phyloP scores from a whole-genome alignment of 2,797 vertebrate species.

The Synaphobranchus kaupii region DNA sequence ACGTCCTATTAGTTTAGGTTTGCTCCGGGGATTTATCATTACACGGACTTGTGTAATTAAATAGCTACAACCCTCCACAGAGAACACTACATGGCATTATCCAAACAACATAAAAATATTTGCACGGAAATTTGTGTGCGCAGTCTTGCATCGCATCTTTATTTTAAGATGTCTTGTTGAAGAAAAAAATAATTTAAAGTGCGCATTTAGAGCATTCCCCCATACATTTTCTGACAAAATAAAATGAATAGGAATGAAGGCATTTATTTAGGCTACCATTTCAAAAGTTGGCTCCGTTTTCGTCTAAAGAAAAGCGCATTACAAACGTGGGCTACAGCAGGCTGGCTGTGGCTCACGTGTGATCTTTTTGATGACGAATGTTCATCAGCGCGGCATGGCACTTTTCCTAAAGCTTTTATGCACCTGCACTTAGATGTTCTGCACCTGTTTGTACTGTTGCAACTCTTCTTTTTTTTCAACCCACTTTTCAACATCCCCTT shows the following conservation, averaged over 20 bases:
- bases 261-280: background rate
- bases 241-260: background rate
- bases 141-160: background rate
- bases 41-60: background rate
- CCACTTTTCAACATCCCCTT: background rate
- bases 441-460: background rate
- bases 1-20: background rate
- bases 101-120: slow-evolving; percentile 6
- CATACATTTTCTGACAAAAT: background rate
- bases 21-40: background rate
- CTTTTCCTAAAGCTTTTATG: background rate
- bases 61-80: background rate
- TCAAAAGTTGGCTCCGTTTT: background rate
- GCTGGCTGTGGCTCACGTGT: background rate
- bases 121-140: background rate
- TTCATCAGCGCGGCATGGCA: background rate
- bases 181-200: background rate
- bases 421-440: background rate
- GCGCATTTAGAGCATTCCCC: background rate
- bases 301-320: background rate
- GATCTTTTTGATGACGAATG: background rate
- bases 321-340: background rate
- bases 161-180: background rate
- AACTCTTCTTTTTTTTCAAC: background rate
- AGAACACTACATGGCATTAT: background rate